Conservation (phyloP, 1,140 invertebrate species). For the Ruditapes philippinarum region DNA sequence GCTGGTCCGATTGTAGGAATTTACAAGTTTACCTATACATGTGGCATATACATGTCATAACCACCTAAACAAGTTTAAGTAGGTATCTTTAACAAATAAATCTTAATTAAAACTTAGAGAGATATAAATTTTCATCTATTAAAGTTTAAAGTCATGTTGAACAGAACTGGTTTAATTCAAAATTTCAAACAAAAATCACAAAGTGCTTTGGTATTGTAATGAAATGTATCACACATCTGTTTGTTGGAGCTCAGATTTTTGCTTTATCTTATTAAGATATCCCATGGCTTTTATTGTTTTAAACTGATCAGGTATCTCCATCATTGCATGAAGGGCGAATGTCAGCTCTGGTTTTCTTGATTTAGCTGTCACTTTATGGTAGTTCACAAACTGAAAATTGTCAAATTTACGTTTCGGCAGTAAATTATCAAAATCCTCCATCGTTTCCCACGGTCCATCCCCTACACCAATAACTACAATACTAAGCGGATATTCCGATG, state of each 20-base stretch:
- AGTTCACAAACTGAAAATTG: conserved; percentile 89
- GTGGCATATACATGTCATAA: too few relatives aligned
- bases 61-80: too few relatives aligned
- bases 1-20: too few relatives aligned
- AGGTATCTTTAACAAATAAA: too few relatives aligned
- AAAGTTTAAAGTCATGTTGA: too few relatives aligned
- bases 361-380: conserved; percentile 86
- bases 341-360: conserved; percentile 86
- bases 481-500: conserved; percentile 88
- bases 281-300: conserved; percentile 87
- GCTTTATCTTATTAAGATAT: conserved; percentile 70
- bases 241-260: conserved; percentile 35
- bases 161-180: too few relatives aligned
- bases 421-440: conserved; percentile 88
- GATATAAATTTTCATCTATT: too few relatives aligned
- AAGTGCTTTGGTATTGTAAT: not conserved
- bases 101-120: too few relatives aligned
- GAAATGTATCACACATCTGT: conserved; percentile 45
- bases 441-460: conserved; percentile 89
- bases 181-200: conserved; percentile 8
- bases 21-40: too few relatives aligned
- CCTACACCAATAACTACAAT: conserved; percentile 89
- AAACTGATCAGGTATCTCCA: conserved; percentile 89
- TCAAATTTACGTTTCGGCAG: conserved; percentile 88
- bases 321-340: conserved; percentile 88